Evolutionary conservation across 2,113 vertebrate species (phyloP).

Genomic region (Lagopus leucura): DNA sequence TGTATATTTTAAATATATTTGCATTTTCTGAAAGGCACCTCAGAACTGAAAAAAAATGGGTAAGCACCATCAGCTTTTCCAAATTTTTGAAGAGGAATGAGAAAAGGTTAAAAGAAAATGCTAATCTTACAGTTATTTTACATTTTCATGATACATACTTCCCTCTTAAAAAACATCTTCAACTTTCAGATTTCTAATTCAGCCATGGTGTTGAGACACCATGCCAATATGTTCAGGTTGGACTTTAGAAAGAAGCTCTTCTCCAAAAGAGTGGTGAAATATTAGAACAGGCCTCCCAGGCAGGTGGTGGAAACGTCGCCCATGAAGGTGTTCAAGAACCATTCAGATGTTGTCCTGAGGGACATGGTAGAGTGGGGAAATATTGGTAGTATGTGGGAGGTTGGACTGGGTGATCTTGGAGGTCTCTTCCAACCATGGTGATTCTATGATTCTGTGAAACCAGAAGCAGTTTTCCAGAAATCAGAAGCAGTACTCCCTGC

Average conservation of each 20-base stretch:
- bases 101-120: background rate
- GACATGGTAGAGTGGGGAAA: too few species aligned
- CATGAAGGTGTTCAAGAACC: too few species aligned
- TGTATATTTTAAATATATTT: background rate
- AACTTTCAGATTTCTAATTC: background rate
- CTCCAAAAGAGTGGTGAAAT: too few species aligned
- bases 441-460: background rate
- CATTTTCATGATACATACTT: background rate
- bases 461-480: background rate
- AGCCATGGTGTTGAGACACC: fast-evolving
- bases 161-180: background rate
- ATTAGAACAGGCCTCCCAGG: too few species aligned
- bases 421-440: too few species aligned
- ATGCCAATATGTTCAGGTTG: too few species aligned
- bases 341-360: too few species aligned
- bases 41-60: background rate
- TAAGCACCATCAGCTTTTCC: background rate
- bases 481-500: background rate
- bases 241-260: too few species aligned
- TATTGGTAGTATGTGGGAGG: too few species aligned
- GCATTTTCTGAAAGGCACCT: background rate
- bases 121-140: fast-evolving
- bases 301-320: too few species aligned
- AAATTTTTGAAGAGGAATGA: background rate
- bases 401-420: too few species aligned